Conservation (phyloP, 2,113 vertebrate species). For the Psittacula cyanocephala region DNA sequence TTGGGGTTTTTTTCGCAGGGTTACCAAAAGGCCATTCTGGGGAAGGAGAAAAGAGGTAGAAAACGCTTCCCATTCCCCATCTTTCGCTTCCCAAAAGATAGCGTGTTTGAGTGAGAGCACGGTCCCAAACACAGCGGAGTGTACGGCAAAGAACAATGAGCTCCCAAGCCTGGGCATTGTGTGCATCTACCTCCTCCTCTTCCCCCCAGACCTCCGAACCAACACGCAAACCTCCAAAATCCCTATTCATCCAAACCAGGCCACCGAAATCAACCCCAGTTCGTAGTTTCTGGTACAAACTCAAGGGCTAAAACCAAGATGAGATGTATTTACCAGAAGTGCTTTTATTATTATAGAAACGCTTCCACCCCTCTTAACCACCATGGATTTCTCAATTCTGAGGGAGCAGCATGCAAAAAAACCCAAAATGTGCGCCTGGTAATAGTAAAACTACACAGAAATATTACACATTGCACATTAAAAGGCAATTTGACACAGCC, state of each 20-base stretch:
- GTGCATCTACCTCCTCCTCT: conserved; percentile 28
- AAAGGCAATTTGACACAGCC: not conserved
- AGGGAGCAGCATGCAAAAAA: conserved; percentile 13
- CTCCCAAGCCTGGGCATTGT: conserved; percentile 63
- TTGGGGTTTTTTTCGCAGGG: not conserved
- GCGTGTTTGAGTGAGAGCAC: not conserved
- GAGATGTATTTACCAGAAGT: conserved; percentile 19
- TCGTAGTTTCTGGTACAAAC: not conserved
- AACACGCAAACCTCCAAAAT: not conserved
- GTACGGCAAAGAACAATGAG: conserved; percentile 75
- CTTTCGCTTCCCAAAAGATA: not conserved
- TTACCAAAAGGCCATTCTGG: not conserved
- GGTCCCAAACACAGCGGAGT: conserved; percentile 66
- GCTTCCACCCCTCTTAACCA: conserved; percentile 32
- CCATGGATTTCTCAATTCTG: conserved; percentile 8
- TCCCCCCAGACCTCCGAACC: conserved; percentile 24
- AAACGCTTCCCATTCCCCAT: not conserved
- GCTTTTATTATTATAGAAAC: conserved; percentile 54
- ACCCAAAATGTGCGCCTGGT: not conserved
- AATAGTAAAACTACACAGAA: not conserved
- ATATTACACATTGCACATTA: not conserved
- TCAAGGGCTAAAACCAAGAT: not conserved
- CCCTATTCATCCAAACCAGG: not conserved
- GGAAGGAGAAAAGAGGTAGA: not conserved
- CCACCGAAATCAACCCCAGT: not conserved